These are phyloP conservation scores for Acronicta psi DNA, from an alignment of 2,888 invertebrate species.

Conservation along the genomic window DNA sequence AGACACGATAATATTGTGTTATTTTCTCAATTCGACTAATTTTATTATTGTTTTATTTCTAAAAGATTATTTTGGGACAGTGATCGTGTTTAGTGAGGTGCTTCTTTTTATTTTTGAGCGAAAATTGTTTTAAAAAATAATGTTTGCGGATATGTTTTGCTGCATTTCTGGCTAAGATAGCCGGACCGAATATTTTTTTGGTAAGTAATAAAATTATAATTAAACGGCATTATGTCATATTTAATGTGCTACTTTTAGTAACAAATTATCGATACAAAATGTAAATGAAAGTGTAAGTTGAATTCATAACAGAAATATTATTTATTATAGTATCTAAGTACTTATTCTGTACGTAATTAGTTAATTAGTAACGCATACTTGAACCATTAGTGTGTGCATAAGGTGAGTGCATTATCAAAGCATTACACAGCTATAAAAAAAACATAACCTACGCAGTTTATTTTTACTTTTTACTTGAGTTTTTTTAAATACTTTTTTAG, in stretches of 20 bases:
- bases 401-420: background rate
- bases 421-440: background rate
- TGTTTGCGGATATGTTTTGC: constrained; percentile 49
- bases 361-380: constrained; percentile 14
- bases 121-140: constrained; percentile 33
- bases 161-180: constrained; percentile 52
- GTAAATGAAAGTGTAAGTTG: background rate
- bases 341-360: constrained; percentile 22
- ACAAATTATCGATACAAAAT: constrained; percentile 2
- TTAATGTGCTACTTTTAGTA: background rate
- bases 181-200: constrained; percentile 39
- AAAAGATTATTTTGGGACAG: constrained; percentile 34
- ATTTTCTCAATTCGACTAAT: constrained; percentile 36
- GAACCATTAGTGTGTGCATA: background rate
- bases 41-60: constrained; percentile 28
- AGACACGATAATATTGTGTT: constrained; percentile 58
- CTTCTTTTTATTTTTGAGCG: constrained; percentile 34
- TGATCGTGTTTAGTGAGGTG: constrained; percentile 57
- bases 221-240: background rate
- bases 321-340: constrained; percentile 4
- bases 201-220: constrained; percentile 35
- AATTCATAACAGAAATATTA: constrained; percentile 24
- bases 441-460: too few relatives aligned
- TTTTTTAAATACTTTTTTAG: too few relatives aligned
- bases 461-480: too few relatives aligned